These are phyloP conservation scores for Aproaerema taeniolella DNA, from an alignment of 2,888 invertebrate species.

Conservation along the genomic window DNA sequence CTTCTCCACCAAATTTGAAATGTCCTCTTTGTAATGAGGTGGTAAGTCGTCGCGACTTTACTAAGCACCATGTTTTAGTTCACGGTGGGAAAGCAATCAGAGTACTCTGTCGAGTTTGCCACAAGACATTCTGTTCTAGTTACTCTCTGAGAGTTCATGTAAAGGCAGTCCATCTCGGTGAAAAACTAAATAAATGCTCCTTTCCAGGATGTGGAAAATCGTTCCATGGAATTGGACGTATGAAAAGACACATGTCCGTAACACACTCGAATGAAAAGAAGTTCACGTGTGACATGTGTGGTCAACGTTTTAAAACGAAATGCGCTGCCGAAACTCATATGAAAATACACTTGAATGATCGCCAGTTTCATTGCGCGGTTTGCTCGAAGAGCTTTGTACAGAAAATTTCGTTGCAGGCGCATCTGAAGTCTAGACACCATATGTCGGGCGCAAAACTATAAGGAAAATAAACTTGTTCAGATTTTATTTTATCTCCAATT, in stretches of 20 bases:
- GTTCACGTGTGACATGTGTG: conserved; percentile 39
- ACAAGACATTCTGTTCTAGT: conserved; percentile 26
- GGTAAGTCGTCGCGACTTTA: neutral
- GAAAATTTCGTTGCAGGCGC: conserved; percentile 15
- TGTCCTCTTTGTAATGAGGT: neutral
- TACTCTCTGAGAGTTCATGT: conserved; percentile 29
- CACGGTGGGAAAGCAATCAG: too few relatives aligned
- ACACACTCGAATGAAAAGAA: conserved; percentile 41
- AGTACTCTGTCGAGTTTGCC: conserved; percentile 39
- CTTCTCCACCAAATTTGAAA: neutral
- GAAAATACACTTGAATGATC: conserved; percentile 36
- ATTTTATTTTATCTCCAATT: too few relatives aligned
- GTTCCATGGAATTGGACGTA: conserved; percentile 33
- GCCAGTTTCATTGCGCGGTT: conserved; percentile 29
- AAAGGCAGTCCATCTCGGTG: conserved; percentile 41
- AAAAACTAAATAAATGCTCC: conserved; percentile 29
- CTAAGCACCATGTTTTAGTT: neutral
- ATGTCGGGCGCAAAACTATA: too few relatives aligned
- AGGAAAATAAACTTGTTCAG: too few relatives aligned
- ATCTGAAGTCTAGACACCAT: conserved; percentile 10
- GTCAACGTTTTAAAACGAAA: neutral
- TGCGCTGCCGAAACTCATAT: conserved; percentile 32
- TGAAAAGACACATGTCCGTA: conserved; percentile 40
- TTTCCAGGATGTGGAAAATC: conserved; percentile 24
- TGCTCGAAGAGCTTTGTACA: conserved; percentile 29